Evolutionary conservation across 2,113 vertebrate species (phyloP).

Genomic region (Cygnus buccinator): DNA sequence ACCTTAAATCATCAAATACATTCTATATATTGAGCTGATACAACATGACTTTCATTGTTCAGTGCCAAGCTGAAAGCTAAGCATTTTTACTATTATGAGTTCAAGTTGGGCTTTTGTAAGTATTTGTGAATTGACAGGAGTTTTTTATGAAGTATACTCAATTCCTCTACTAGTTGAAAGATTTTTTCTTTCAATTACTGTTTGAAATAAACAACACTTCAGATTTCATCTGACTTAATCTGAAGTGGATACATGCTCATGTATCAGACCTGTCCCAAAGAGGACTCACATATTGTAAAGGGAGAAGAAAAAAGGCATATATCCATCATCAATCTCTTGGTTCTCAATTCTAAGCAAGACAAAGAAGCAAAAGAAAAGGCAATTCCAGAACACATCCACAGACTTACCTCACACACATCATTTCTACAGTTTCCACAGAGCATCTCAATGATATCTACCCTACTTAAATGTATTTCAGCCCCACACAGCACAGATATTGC

Average conservation of each 20-base stretch:
- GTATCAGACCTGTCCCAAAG: neutral
- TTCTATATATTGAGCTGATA: neutral
- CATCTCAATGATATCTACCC: neutral
- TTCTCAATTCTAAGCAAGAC: neutral
- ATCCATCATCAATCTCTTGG: neutral
- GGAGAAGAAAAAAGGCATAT: neutral
- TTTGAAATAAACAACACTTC: neutral
- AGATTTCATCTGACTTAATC: conserved; percentile 14
- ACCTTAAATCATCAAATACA: neutral
- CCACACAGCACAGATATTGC: neutral
- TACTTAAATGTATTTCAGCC: neutral
- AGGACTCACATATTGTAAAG: neutral
- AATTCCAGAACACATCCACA: neutral
- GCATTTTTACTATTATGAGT: neutral
- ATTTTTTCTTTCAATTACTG: conserved; percentile 33
- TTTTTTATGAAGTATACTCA: neutral
- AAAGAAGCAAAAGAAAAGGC: neutral
- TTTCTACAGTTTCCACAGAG: neutral
- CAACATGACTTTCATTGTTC: neutral
- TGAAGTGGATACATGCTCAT: neutral
- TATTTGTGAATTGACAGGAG: neutral
- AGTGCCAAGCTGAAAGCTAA: neutral
- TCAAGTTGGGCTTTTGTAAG: neutral
- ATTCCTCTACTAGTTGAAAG: neutral
- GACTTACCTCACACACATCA: neutral